A percentile compares a stretch with the other conserved stretches of the same genome.
phyloP scores from a whole-genome alignment of 2,888 invertebrate species.

The Nomada fabriciana region DNA sequence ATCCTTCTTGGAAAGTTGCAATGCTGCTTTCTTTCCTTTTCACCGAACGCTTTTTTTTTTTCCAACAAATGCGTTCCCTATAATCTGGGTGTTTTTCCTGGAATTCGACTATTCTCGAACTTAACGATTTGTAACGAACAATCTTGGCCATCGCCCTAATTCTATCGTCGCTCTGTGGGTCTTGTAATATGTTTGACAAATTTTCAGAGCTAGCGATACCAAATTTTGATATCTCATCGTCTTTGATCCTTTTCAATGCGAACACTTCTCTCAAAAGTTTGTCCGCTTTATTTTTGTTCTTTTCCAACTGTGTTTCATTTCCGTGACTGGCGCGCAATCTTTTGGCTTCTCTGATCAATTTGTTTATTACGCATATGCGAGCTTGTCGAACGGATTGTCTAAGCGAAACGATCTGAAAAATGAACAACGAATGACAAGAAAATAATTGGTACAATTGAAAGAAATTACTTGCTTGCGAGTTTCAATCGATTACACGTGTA shows the following conservation, averaged over 20 bases:
- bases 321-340: slow-evolving; percentile 74
- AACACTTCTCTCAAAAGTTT: slow-evolving; percentile 75
- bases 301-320: slow-evolving; percentile 74
- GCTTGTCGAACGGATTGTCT: slow-evolving; percentile 76
- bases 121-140: slow-evolving; percentile 70
- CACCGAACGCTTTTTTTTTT: background rate
- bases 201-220: slow-evolving; percentile 69
- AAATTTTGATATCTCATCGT: slow-evolving; percentile 79
- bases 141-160: slow-evolving; percentile 74
- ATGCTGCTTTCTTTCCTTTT: background rate
- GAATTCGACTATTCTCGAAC: slow-evolving; percentile 71
- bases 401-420: slow-evolving; percentile 76
- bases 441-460: background rate
- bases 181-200: slow-evolving; percentile 69
- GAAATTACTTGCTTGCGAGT: background rate
- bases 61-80: slow-evolving; percentile 61
- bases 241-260: slow-evolving; percentile 76
- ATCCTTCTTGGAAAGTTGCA: fast-evolving
- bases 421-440: background rate
- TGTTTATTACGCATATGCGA: slow-evolving; percentile 72
- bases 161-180: slow-evolving; percentile 58
- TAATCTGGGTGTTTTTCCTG: slow-evolving; percentile 78
- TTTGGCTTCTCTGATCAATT: slow-evolving; percentile 74
- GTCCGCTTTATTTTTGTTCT: slow-evolving; percentile 75
- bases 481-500: background rate